Percentiles rank a stretch among this genome's conserved stretches.
These are phyloP conservation scores for Drosophila pallidifrons DNA, from an alignment of 1,140 invertebrate species.

Conservation along the genomic window DNA sequence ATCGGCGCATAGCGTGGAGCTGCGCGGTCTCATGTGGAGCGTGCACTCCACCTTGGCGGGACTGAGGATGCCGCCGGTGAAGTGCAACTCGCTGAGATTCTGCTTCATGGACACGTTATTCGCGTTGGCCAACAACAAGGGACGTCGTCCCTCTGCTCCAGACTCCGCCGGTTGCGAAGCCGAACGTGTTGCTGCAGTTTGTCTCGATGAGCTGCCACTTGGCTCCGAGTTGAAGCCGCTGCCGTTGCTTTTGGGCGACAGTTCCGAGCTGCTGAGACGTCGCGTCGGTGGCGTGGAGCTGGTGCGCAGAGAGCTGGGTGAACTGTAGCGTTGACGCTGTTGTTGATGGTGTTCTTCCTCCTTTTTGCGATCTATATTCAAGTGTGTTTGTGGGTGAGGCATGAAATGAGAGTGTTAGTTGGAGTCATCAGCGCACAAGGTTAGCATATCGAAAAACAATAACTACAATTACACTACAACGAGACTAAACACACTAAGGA, in stretches of 20 bases:
- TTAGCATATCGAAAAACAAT: background rate
- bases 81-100: slow-evolving; percentile 76
- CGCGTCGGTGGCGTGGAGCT: slow-evolving; percentile 38
- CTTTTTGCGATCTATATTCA: slow-evolving; percentile 72
- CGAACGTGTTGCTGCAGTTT: slow-evolving; percentile 22
- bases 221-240: slow-evolving; percentile 63
- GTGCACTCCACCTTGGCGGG: slow-evolving; percentile 60
- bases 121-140: slow-evolving; percentile 57
- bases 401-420: slow-evolving; percentile 28
- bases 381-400: too few relatives aligned
- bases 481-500: background rate
- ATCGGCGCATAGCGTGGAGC: slow-evolving; percentile 67
- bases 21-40: slow-evolving; percentile 67
- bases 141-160: slow-evolving; percentile 39
- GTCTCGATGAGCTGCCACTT: slow-evolving; percentile 9
- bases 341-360: slow-evolving; percentile 63
- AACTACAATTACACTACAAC: slow-evolving; percentile 19
- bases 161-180: slow-evolving; percentile 54
- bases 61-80: slow-evolving; percentile 56
- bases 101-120: slow-evolving; percentile 74
- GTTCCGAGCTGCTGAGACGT: slow-evolving; percentile 60
- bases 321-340: slow-evolving; percentile 58
- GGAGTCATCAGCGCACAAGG: slow-evolving; percentile 2
- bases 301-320: slow-evolving; percentile 51
- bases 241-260: slow-evolving; percentile 57